Evolutionary conservation across 2,113 vertebrate species (phyloP).

Genomic region (Epinephelus fuscoguttatus): DNA sequence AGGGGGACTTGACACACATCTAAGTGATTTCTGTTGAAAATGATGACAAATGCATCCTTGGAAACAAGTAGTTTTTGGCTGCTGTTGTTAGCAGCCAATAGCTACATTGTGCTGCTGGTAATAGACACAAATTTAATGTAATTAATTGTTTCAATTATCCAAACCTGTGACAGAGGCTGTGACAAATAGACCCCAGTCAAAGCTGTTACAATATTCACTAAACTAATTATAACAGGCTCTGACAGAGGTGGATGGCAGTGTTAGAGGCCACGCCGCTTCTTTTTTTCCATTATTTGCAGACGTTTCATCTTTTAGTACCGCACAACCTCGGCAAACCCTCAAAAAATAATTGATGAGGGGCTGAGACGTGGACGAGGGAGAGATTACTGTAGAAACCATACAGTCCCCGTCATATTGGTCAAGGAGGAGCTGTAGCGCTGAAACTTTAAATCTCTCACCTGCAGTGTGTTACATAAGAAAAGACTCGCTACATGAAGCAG

Average conservation of each 20-base stretch:
- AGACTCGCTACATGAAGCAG: conserved; percentile 16
- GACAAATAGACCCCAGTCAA: not conserved
- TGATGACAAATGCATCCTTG: not conserved
- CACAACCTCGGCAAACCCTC: conserved; percentile 6
- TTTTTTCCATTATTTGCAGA: conserved; percentile 20
- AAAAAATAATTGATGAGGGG: conserved; percentile 16
- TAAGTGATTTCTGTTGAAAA: conserved; percentile 16
- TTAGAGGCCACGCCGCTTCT: not conserved
- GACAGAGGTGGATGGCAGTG: not conserved
- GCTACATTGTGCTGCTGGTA: not conserved
- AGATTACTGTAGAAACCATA: conserved; percentile 5
- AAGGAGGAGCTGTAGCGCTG: not conserved
- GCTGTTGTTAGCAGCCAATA: not conserved
- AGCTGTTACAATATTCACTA: not conserved
- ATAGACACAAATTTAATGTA: not conserved
- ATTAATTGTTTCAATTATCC: not conserved
- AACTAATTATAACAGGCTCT: not conserved
- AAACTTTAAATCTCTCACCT: conserved; percentile 26
- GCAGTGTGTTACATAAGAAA: not conserved
- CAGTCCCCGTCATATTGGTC: not conserved
- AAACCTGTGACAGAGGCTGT: conserved; percentile 3
- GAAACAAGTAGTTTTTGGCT: not conserved
- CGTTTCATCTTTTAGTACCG: conserved; percentile 28
- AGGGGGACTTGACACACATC: conserved; percentile 10
- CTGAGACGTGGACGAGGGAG: not conserved